Evolutionary conservation across 2,888 invertebrate species (phyloP), one percentile per base, ranked within the genome.

Genomic region (Tridacna gigas): DNA sequence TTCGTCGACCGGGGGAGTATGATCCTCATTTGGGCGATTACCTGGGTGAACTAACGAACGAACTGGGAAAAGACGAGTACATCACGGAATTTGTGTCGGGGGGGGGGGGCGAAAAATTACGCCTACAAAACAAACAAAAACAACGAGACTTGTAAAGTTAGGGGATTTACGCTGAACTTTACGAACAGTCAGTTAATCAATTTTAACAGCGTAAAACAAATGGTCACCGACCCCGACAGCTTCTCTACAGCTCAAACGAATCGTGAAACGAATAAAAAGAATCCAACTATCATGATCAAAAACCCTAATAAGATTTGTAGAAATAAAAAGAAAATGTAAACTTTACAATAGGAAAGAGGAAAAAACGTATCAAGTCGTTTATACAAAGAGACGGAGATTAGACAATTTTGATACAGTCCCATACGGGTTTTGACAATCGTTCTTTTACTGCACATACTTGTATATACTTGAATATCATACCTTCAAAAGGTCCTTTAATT

Each of bases 271-370:
- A 20, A 37, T 28, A 18, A 67, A 67, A 37, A 25, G 26, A 5
- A 65, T 5, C 4, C 13, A 65, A 65, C 5, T 25, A 76, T 75
- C 60, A 60, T 28, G 20, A 37, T 66, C 13, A 82, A 25, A 37
- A 79, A 79, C 12, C 45, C 65, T 22, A 45, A 63, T 26, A 84
- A 84, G 65, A 80, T 80, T 20, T 56, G 61, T 12, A 51, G 83
- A 47, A 48, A 97, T 92, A 97, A 97, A 95, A 97, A 97, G 82
- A 96, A 96, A 92, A 96, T n/a, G 60, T 60, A 74, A 56, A 26
- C 12, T 97, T 83, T 97, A 96, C 95, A 97, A 97, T 94, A 96
- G 96, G 47, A 26, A 51, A 22, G 77, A 81, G 47, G 22, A 93
- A 97, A 78, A 75, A 48, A 15, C 22, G 4, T 65, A 65, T n/a